A percentile compares a stretch with the other conserved stretches of the same genome.
These are phyloP conservation scores for Cynopterus brachyotis DNA, from an alignment of 2,113 vertebrate genomes.

Conservation along the genomic window DNA sequence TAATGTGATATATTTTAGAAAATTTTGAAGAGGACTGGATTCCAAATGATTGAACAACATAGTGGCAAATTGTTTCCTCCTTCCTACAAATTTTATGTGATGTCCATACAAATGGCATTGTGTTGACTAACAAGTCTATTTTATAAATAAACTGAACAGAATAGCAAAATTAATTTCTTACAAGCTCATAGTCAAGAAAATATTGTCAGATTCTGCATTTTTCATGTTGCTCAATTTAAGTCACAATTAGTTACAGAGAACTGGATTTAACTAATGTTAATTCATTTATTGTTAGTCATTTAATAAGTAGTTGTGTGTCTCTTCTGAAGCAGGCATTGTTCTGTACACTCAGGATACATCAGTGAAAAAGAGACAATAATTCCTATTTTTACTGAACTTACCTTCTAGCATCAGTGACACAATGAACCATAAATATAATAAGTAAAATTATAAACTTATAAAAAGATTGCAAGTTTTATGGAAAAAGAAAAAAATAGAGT, in stretches of 20 bases:
- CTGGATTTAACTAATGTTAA: not conserved
- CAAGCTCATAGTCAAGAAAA: not conserved
- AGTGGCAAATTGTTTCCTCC: not conserved
- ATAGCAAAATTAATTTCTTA: not conserved
- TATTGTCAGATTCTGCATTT: not conserved
- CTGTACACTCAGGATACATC: not conserved
- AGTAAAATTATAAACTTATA: not conserved
- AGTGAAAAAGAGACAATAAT: not conserved
- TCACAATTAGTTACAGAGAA: not conserved
- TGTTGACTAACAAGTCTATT: not conserved
- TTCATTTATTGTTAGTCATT: not conserved
- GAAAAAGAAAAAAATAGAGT: not conserved
- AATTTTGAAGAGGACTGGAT: not conserved
- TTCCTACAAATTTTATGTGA: not conserved
- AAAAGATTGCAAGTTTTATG: not conserved
- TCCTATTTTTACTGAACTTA: not conserved
- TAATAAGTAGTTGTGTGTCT: not conserved
- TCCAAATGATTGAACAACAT: not conserved
- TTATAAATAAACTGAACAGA: not conserved
- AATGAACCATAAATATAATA: not conserved
- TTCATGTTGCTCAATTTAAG: not conserved
- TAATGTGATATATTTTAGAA: not conserved
- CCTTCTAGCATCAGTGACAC: not conserved
- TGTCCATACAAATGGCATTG: not conserved
- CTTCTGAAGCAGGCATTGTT: not conserved